Base-by-base conservation (phyloP, 2,797 vertebrate genomes). In the Pangasius djambal region DNA sequence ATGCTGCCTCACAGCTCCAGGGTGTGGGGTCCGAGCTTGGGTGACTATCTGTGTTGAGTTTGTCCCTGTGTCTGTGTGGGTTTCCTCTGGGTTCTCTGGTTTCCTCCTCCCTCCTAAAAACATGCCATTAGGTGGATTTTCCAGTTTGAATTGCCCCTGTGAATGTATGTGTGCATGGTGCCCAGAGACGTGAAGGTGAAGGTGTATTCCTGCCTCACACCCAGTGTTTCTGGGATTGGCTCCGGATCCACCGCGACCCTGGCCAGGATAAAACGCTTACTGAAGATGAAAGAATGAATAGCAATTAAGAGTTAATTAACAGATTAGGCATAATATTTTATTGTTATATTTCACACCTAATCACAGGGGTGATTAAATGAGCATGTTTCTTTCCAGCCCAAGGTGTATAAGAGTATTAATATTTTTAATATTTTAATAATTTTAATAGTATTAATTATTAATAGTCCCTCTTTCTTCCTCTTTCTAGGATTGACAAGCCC, bases 401-500 rank as follows among this genome's bases (percentile, higher is more conserved):
- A 75, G 40, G 40, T 28, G 16, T 52, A 9, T 57, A 61, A 12
- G 74, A 18, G 0, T 31, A 16, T 50, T 63, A n/a, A 67, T 48
- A 31, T n/a, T n/a, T n/a, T n/a, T n/a, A n/a, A n/a, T n/a, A n/a
- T n/a, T n/a, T n/a, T n/a, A n/a, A n/a, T n/a, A n/a, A n/a, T n/a
- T n/a, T n/a, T n/a, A n/a, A n/a, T n/a, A n/a, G n/a, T n/a, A n/a
- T n/a, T n/a, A n/a, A n/a, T n/a, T 31, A 16, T 50, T 63, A n/a
- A 67, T 48, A 31, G 18, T 52, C 37, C 70, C 92, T 6, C 44
- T 89, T 89, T 92, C 93, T 89, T 90, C 3, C 94, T 94, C 90
- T 94, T 91, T 94, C 78, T 95, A 99, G 98, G 98, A 97, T 98
- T 37, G 98, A 99, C 96, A 99, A 99, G 95, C 96, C 97, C 4